These are phyloP conservation scores for Rhinolophus ferrumequinum DNA, from an alignment of 2,113 vertebrate species.

Conservation along the genomic window DNA sequence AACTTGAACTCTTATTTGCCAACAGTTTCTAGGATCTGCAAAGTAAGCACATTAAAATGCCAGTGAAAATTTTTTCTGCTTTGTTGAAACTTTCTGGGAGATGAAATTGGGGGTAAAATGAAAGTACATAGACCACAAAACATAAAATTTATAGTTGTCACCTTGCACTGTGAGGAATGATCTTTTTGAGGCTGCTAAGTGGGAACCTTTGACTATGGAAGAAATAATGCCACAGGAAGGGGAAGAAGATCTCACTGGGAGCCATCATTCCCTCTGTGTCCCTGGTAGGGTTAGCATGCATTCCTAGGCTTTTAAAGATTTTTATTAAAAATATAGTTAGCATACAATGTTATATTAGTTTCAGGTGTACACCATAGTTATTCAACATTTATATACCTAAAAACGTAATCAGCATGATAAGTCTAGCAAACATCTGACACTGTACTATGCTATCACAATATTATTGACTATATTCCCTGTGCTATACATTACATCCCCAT, in stretches of 20 bases:
- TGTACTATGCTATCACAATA: no score
- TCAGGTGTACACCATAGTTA: no score
- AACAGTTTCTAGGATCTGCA: neutral
- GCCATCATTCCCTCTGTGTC: accelerated
- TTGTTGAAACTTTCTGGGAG: conserved; percentile 58
- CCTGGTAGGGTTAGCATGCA: neutral
- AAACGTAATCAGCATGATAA: no score
- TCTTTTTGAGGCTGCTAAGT: neutral
- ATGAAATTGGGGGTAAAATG: conserved; percentile 21
- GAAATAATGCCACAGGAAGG: neutral
- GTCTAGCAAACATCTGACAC: no score
- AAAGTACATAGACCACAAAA: neutral
- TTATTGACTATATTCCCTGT: no score
- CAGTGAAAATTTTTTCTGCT: conserved; percentile 45
- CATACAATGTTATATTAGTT: no score
- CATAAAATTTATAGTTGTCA: conserved; percentile 48
- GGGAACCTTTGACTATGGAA: neutral
- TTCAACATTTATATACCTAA: no score
- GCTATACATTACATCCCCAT: no score
- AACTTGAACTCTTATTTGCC: neutral
- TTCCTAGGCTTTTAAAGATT: no score
- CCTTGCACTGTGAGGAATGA: neutral
- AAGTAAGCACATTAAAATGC: conserved; percentile 1
- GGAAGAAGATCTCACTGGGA: neutral
- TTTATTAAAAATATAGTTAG: no score